These are phyloP conservation scores for Pristionchus japonicus DNA, from an alignment of 2,888 invertebrate species.

Conservation along the genomic window DNA sequence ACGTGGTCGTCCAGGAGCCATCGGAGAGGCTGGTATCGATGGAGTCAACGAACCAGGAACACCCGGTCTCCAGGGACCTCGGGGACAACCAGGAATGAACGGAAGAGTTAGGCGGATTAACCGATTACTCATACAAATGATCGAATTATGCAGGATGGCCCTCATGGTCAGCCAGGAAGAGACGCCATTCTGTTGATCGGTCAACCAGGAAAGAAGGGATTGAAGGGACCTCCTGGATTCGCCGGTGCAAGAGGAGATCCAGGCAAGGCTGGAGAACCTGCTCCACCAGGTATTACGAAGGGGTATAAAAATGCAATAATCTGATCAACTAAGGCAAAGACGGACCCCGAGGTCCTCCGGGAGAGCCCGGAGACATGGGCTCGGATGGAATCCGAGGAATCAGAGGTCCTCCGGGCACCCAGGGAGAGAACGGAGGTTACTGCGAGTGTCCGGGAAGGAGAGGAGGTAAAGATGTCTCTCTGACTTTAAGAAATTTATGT, in stretches of 20 bases:
- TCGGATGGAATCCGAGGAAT: constrained; percentile 23
- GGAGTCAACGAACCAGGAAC: constrained; percentile 48
- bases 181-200: constrained; percentile 49
- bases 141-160: constrained; percentile 35
- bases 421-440: constrained; percentile 49
- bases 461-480: background rate
- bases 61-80: constrained; percentile 19
- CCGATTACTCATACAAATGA: background rate
- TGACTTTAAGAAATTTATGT: no score
- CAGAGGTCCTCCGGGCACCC: constrained; percentile 39
- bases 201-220: constrained; percentile 49
- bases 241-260: constrained; percentile 49
- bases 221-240: constrained; percentile 46
- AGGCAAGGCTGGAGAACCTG: constrained; percentile 47
- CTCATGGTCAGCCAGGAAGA: constrained; percentile 43
- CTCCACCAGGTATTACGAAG: constrained; percentile 46
- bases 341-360: constrained; percentile 47
- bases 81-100: constrained; percentile 47
- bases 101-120: constrained; percentile 30
- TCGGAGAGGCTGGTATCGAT: constrained; percentile 19
- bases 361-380: constrained; percentile 48
- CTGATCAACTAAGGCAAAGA: constrained; percentile 50
- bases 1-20: constrained; percentile 10
- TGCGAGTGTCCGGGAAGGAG: constrained; percentile 47
- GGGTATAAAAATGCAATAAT: background rate